Conservation (phyloP, 2,113 vertebrate genomes). For the Rhea pennata region DNA sequence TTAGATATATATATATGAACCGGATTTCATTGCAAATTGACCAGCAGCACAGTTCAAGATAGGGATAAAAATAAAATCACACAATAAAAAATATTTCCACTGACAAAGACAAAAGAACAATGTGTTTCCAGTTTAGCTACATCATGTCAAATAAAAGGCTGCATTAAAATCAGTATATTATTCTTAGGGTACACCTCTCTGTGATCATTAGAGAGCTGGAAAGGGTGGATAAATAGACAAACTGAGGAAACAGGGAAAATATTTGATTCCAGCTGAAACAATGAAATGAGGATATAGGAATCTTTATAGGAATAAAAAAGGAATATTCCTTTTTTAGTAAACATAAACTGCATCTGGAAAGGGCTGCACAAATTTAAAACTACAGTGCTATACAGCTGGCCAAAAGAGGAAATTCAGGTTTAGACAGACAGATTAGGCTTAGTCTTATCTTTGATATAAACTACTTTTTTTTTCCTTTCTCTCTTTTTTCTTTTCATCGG, state of each 20-base stretch:
- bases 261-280: not conserved
- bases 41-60: not conserved
- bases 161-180: not conserved
- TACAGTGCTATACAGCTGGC: not conserved
- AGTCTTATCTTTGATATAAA: not conserved
- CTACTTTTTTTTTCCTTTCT: not conserved
- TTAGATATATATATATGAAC: not conserved
- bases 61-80: not conserved
- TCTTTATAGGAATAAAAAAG: no score
- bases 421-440: not conserved
- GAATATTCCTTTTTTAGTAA: not conserved
- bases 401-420: not conserved
- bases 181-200: not conserved
- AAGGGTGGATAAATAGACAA: not conserved
- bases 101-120: not conserved
- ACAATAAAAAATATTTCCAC: not conserved
- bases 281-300: not conserved
- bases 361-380: not conserved
- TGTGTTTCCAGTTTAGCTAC: not conserved
- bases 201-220: not conserved
- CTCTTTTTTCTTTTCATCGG: not conserved
- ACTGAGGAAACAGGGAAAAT: not conserved
- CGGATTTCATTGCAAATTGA: not conserved
- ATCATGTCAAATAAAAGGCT: not conserved
- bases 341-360: not conserved